phyloP scores from a whole-genome alignment of 2,113 vertebrate genomes.

The Ciconia boyciana region DNA sequence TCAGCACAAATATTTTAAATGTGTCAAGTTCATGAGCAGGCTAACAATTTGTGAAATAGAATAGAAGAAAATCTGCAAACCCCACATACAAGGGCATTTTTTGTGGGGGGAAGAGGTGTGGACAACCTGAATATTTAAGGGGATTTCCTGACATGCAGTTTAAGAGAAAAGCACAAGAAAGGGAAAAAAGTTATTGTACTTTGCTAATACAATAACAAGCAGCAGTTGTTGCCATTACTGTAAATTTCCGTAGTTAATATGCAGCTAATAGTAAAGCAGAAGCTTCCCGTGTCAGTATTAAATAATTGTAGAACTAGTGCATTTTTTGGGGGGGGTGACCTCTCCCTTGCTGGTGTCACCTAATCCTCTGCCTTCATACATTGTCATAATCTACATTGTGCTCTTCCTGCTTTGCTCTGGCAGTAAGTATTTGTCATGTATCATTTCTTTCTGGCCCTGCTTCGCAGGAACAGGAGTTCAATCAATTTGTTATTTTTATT shows the following conservation, averaged over 20 bases:
- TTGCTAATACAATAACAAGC: not conserved
- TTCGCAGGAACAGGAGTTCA: not conserved
- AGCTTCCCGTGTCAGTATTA: not conserved
- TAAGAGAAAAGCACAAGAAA: not conserved
- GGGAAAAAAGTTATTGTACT: not conserved
- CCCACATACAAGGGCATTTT: not conserved
- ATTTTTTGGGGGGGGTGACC: not conserved
- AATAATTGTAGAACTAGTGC: not conserved
- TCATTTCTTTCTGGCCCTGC: not conserved
- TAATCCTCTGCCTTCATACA: not conserved
- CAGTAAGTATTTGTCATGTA: not conserved
- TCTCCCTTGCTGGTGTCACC: not conserved
- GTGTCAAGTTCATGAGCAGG: not conserved
- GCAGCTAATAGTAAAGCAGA: not conserved
- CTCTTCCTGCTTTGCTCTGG: not conserved
- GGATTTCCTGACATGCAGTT: not conserved
- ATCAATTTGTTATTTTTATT: not conserved
- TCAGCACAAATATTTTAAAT: not conserved
- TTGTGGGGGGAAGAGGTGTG: not conserved
- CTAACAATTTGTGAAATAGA: not conserved
- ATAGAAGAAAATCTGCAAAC: not conserved
- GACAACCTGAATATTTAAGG: not conserved
- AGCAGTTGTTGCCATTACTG: not conserved
- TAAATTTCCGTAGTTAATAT: not conserved
- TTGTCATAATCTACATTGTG: not conserved